A percentile compares a stretch with the other conserved stretches of the same genome.
These are phyloP conservation scores for Rotaria sp. DNA, from an alignment of 2,888 invertebrate genomes.

Conservation along the genomic window DNA sequence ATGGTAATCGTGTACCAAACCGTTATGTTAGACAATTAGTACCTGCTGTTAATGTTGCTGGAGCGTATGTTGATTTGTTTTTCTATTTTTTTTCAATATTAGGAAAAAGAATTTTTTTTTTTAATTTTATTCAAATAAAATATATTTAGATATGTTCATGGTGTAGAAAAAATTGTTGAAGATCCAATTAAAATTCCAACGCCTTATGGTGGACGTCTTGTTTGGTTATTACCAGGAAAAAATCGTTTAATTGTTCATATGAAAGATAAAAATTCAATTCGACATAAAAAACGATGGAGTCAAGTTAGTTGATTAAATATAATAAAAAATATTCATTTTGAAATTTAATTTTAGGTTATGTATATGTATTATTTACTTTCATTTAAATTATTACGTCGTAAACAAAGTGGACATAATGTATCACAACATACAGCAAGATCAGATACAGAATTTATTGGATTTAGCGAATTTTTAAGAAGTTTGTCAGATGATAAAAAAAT, in stretches of 20 bases:
- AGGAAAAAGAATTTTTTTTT: no score
- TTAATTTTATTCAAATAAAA: not conserved
- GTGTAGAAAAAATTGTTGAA: slow-evolving; percentile 36
- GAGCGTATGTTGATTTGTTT: not conserved
- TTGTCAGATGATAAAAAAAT: slow-evolving; percentile 39
- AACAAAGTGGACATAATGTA: not conserved
- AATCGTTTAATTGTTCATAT: slow-evolving; percentile 90
- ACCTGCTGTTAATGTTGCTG: slow-evolving; percentile 49
- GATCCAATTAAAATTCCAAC: slow-evolving; percentile 78
- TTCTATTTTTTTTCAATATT: not conserved
- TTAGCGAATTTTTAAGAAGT: slow-evolving; percentile 35
- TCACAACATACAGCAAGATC: slow-evolving; percentile 5
- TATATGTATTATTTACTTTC: slow-evolving; percentile 54
- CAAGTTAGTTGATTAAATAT: slow-evolving; percentile 61
- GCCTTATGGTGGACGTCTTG: slow-evolving; percentile 83
- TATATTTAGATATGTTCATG: slow-evolving; percentile 31
- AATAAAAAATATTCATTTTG: not conserved
- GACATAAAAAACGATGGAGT: slow-evolving; percentile 94
- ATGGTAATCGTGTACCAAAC: slow-evolving; percentile 47
- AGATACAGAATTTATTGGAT: slow-evolving; percentile 34
- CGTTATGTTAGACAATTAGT: slow-evolving; percentile 48
- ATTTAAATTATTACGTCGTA: slow-evolving; percentile 46
- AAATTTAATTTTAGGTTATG: slow-evolving; percentile 44
- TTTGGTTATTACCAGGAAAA: slow-evolving; percentile 87
- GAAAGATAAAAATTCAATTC: slow-evolving; percentile 86